These are phyloP conservation scores for Acrocera orbiculus DNA, from an alignment of 2,888 invertebrate genomes.

Conservation along the genomic window DNA sequence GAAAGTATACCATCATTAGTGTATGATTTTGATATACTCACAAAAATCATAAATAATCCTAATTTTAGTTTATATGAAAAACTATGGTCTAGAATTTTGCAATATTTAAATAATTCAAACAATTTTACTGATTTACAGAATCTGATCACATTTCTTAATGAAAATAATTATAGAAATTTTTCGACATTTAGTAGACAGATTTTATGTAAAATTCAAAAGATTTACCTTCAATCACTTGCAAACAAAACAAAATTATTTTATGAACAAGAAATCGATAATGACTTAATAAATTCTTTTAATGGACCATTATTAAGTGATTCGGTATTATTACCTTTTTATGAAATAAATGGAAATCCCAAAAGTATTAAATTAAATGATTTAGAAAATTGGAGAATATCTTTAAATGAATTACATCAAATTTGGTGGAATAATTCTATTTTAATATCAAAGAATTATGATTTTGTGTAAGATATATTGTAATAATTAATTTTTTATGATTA, in stretches of 20 bases:
- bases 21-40: too few relatives aligned
- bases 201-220: constrained; percentile 11
- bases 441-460: constrained; percentile 6
- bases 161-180: constrained; percentile 20
- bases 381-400: constrained; percentile 19
- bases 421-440: constrained; percentile 36
- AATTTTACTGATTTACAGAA: constrained; percentile 12
- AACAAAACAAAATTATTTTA: constrained; percentile 15
- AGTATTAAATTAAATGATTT: constrained; percentile 23
- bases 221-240: too few relatives aligned
- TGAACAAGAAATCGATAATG: constrained; percentile 17
- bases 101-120: constrained; percentile 7
- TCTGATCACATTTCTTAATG: constrained; percentile 13
- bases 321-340: constrained; percentile 16
- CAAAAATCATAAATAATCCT: too few relatives aligned
- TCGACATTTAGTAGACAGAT: constrained; percentile 19
- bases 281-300: too few relatives aligned
- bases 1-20: constrained; percentile 1
- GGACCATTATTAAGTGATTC: constrained; percentile 21
- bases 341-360: constrained; percentile 20
- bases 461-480: constrained; percentile 14
- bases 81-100: constrained; percentile 14
- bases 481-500: constrained; percentile 24
- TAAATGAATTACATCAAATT: constrained; percentile 30
- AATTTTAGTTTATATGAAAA: too few relatives aligned